Base-by-base conservation (phyloP, 2,888 invertebrate genomes). In the Mesorhabditis sp. region DNA sequence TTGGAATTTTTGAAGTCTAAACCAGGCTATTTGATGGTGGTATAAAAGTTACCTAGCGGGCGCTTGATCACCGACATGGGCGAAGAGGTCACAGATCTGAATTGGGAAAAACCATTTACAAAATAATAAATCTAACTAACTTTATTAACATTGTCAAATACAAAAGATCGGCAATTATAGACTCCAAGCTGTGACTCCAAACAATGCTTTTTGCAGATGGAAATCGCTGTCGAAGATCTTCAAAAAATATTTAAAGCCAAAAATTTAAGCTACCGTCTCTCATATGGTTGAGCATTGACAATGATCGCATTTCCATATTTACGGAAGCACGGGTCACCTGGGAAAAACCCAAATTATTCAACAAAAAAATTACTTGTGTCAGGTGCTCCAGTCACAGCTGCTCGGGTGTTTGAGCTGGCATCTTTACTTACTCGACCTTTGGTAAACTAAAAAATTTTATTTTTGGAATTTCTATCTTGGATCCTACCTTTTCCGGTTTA, bases 231-330 rank as follows among this genome's bases (percentile, higher is more conserved):
- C 28, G 77, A 76, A 41, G 76, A 76, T 65, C 73, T 71, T 43
- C 41, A 68, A 28, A 43, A 13, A 44, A 15, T 15, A 63, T 42
- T 64, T 62, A 4, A 28, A 41, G n/a, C 28, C 15, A 67, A 63
- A 44, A 15, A 15, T 66, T 45, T 5, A 42, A 28, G 42, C 45
- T 77, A 80, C 65, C 86, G 71, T 70, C 86, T 76, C 69, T 86
- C 86, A 71, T 83, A 86, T 4, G 86, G 86, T 68, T 86, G 86
- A 5, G 85, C 85, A 71, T 85, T 84, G 65, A 83, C 83, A 64
- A 84, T 78, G 66, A 85, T 84, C 65, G 78, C 76, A 69, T 86
- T 85, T 5, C 80, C 71, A 71, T 84, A 86, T 4, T 83, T 78
- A 45, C 85, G 79, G 72, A 86, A 85, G 67, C 85, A 85, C 4